Conservation (phyloP, 2,113 vertebrate genomes). For the Podarcis cretensis region DNA sequence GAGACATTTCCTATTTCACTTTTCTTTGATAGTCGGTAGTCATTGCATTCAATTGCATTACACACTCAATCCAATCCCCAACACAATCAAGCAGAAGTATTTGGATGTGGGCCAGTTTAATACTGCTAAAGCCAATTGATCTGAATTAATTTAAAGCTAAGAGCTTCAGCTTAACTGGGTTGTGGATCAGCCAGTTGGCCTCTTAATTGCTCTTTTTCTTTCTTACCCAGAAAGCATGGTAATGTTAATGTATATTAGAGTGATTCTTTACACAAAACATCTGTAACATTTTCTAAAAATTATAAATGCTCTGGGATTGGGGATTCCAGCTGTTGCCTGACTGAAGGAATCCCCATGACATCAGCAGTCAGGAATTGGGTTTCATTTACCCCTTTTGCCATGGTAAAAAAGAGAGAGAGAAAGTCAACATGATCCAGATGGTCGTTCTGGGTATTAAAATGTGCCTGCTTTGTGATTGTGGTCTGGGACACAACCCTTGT, state of each 20-base stretch:
- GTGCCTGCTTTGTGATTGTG: slow-evolving; percentile 70
- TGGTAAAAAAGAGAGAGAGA: slow-evolving; percentile 45
- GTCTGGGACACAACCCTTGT: slow-evolving; percentile 65
- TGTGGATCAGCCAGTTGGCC: not conserved
- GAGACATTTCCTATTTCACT: not conserved
- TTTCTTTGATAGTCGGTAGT: not conserved
- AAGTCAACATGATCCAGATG: slow-evolving; percentile 77
- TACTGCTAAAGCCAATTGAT: not conserved
- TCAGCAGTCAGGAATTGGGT: slow-evolving; percentile 76
- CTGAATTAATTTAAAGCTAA: not conserved
- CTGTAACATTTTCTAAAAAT: slow-evolving; percentile 46
- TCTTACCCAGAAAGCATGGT: slow-evolving; percentile 52
- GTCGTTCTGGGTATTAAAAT: slow-evolving; percentile 74
- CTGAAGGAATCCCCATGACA: slow-evolving; percentile 69
- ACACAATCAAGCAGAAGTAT: not conserved
- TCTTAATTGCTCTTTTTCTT: not conserved
- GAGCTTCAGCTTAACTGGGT: slow-evolving; percentile 2
- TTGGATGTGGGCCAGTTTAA: not conserved
- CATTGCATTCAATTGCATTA: not conserved
- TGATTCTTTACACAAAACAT: slow-evolving; percentile 54
- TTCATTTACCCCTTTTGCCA: slow-evolving; percentile 73
- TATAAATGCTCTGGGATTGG: slow-evolving; percentile 43
- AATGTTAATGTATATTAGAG: slow-evolving; percentile 31
- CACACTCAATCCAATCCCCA: not conserved
- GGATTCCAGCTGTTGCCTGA: slow-evolving; percentile 69